Evolutionary conservation across 2,888 invertebrate genomes (phyloP), one percentile per base, ranked within the genome.

Genomic region (Leucophora obtusa): DNA sequence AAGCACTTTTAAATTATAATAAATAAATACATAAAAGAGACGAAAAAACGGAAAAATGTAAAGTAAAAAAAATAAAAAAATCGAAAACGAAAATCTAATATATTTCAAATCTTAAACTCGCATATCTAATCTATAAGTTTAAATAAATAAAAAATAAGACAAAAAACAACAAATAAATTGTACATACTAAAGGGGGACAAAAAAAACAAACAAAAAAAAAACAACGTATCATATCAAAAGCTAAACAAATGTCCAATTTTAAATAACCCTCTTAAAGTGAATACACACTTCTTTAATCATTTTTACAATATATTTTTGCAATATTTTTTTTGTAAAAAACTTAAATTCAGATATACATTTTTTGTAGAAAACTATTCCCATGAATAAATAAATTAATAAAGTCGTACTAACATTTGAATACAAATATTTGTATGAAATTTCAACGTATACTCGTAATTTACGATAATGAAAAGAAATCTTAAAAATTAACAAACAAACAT

Each of bases 81-180:
- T 4, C 14, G 38, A 38, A 38, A 7, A 59, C 50, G 21, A 54
- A 43, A 47, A 53, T 38, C 18, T 58, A 66, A 47, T 28, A 35
- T 35, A 53, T 18, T 62, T 51, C 15, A 54, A 28, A 51, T n/a
- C n/a, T n/a, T n/a, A n/a, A 63, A 75, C 63, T 59, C 38, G 65
- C 69, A 53, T 82, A 82, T 79, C 82, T 82, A 72, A 85, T 85
- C 84, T 84, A 76, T 80, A 79, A 83, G 79, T 79, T 82, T 80
- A 75, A 62, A 72, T 56, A 65, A 50, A 50, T 53, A 21, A 56
- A 47, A 53, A 70, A 66, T 15, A 65, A 69, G 9, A 24, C 21
- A 35, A n/a, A 43, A 10, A 47, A 21, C 38, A 17, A 71, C 63
- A 59, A 54, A n/a, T 53, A 50, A 72, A 76, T n/a, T n/a, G n/a